Percentiles rank a stretch among this genome's conserved stretches.
phyloP scores from a whole-genome alignment of 1,140 invertebrate genomes.

The Caenorhabditis tropicalis region DNA sequence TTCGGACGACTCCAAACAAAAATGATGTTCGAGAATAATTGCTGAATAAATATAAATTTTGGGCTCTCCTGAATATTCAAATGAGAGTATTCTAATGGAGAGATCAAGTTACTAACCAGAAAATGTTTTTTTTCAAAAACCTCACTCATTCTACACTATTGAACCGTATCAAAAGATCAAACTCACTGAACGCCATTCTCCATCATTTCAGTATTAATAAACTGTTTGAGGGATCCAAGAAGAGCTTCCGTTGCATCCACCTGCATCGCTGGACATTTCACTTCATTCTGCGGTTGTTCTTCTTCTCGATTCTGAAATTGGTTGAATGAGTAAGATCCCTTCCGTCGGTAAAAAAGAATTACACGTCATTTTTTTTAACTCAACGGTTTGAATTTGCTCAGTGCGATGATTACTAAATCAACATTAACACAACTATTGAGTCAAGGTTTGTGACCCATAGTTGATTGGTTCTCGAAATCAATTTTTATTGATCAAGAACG shows the following conservation, averaged over 20 bases:
- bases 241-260: neutral
- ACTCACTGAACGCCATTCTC: neutral
- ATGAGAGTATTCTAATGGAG: neutral
- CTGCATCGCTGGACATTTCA: slow-evolving; percentile 28
- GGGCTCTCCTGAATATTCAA: neutral
- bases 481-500: no score
- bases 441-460: no score
- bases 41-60: no score
- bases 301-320: neutral
- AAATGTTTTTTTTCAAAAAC: neutral
- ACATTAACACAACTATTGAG: neutral
- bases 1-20: no score
- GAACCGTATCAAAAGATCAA: neutral
- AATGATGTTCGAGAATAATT: no score
- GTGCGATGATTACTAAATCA: neutral
- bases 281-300: neutral
- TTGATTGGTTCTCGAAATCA: no score
- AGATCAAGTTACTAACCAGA: neutral
- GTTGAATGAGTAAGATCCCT: neutral
- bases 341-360: neutral
- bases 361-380: neutral
- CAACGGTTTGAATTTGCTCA: neutral
- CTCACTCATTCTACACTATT: no score
- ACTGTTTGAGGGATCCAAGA: neutral
- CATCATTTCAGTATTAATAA: neutral